Base-by-base conservation (phyloP, 2,797 vertebrate species). In the Cetoscarus ocellatus region DNA sequence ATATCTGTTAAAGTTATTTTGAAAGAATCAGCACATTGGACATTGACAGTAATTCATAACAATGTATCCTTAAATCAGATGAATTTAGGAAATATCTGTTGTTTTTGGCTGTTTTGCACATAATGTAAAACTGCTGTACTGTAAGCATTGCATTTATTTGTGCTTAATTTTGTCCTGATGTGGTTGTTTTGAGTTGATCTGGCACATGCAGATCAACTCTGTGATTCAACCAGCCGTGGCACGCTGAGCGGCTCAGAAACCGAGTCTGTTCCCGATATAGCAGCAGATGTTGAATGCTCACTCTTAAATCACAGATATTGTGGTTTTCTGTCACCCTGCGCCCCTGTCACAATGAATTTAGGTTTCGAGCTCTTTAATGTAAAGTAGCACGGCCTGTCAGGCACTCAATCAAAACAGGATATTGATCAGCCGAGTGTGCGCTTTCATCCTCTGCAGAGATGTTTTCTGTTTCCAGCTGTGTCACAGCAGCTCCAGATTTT, bases 281-380 rank as follows among this genome's bases (percentile, higher is more conserved):
- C 79, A 73, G 66, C 79, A 85, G 79, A 87, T 88, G 81, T 61
- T 8, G 54, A 52, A 73, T 15, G 61, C 56, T 62, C 0, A 5
- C 38, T 82, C 79, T 70, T 89, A 88, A 90, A 91, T 90, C 39
- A 39, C 40, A 15, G 77, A 86, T 78, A 76, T 75, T 90, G 76
- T 40, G 88, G 90, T 92, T 38, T 27, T 62, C 67, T 85, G 88
- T 93, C 88, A 86, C 80, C 81, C 15, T 40, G 67, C n/a, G 58
- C 65, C 77, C 87, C 83, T 69, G 83, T 90, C 83, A 77, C 67
- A 58, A 53, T 77, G 77, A 76, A 73, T 83, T 61, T 74, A 14
- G 38, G 70, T 87, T 80, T 91, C 84, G 85, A 43, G 42, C 42
- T 43, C 11, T 43, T 10, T 77, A 77, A 83, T 75, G 66, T 77